These are phyloP conservation scores for Phanerotoma sp. DNA, from an alignment of 2,888 invertebrate species.

Conservation along the genomic window DNA sequence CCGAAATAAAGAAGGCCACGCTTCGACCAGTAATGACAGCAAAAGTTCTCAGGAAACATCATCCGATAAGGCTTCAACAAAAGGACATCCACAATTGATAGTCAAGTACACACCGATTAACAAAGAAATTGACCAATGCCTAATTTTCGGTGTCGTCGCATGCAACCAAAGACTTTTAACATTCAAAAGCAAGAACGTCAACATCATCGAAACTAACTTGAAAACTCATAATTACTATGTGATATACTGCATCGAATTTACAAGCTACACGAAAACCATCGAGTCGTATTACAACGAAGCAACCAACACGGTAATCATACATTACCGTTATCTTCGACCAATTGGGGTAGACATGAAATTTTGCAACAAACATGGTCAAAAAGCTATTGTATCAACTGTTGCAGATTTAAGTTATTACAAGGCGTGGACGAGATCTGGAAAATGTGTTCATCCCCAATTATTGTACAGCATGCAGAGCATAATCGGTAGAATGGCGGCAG, in stretches of 20 bases:
- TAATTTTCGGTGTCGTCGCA: background rate
- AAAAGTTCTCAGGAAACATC: too few species aligned
- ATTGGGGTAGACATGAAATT: slow-evolving; percentile 1
- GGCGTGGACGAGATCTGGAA: background rate
- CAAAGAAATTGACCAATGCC: background rate
- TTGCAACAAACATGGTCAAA: slow-evolving; percentile 1
- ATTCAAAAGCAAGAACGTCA: background rate
- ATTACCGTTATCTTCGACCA: background rate
- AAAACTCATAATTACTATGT: background rate
- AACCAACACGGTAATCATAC: background rate
- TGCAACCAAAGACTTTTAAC: background rate
- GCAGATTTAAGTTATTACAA: background rate
- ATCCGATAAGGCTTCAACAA: too few species aligned
- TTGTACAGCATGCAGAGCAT: background rate
- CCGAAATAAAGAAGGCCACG: too few species aligned
- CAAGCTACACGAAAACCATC: background rate
- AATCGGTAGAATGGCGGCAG: background rate
- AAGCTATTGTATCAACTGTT: background rate
- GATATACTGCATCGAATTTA: background rate
- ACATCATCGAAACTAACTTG: slow-evolving; percentile 1
- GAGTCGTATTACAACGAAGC: background rate
- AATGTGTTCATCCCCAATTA: background rate
- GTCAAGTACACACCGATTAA: background rate
- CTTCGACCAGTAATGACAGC: too few species aligned
- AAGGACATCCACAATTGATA: background rate